Evolutionary conservation across 2,888 invertebrate species (phyloP).

Genomic region (Thalpophila matura): DNA sequence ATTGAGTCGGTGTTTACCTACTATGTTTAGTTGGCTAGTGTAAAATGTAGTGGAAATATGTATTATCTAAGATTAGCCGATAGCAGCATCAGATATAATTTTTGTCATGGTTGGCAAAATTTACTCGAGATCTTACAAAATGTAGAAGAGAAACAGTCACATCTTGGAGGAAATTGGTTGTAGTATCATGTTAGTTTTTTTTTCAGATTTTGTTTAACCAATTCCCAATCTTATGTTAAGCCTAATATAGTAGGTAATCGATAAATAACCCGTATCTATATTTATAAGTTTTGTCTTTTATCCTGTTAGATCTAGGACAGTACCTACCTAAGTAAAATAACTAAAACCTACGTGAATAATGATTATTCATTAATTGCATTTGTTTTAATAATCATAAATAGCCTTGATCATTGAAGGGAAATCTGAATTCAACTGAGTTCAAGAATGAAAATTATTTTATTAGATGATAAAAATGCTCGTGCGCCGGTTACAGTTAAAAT

Average conservation of each 20-base stretch:
- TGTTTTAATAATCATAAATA: conserved; percentile 10
- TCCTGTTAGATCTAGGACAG: conserved; percentile 14
- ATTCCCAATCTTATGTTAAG: neutral
- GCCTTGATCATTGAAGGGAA: conserved; percentile 33
- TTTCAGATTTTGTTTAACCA: neutral
- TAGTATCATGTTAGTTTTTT: rapidly evolving
- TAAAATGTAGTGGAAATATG: neutral
- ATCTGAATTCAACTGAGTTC: conserved; percentile 10
- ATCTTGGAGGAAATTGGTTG: neutral
- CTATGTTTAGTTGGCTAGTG: neutral
- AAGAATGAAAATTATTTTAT: neutral
- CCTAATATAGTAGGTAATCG: neutral
- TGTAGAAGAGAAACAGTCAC: neutral
- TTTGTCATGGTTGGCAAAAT: too few relatives aligned
- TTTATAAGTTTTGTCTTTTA: conserved; percentile 10
- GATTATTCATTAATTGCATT: conserved; percentile 14
- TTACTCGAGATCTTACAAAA: too few relatives aligned
- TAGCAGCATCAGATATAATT: too few relatives aligned
- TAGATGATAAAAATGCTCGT: neutral
- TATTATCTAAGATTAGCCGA: too few relatives aligned
- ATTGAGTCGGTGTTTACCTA: too few relatives aligned
- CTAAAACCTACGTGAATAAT: neutral
- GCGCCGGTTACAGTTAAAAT: neutral
- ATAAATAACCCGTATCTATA: conserved; percentile 3
- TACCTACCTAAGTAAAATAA: conserved; percentile 24